Conservation (phyloP, 2,797 vertebrate species). For the Notolepis coatsorum region DNA sequence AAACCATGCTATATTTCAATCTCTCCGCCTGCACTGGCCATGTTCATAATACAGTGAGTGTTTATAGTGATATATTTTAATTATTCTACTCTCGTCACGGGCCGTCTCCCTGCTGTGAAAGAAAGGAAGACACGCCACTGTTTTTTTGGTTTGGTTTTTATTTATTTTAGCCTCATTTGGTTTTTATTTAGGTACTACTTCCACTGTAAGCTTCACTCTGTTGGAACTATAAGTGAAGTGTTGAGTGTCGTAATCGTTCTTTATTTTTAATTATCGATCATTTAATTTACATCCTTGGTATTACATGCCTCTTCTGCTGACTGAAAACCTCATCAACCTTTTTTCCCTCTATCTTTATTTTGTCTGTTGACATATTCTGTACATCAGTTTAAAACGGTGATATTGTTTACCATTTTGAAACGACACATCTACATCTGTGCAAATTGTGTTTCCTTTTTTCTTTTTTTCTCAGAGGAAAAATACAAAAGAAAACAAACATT, state of each 20-base stretch:
- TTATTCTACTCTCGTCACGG: constrained; percentile 10
- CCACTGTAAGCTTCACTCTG: constrained; percentile 79
- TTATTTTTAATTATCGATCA: constrained; percentile 76
- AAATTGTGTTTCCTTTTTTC: constrained; percentile 59
- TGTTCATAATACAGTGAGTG: constrained; percentile 26
- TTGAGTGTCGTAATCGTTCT: constrained; percentile 81
- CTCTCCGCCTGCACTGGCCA: constrained; percentile 22
- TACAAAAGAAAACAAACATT: constrained; percentile 42
- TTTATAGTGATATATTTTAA: constrained; percentile 43
- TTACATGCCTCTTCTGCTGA: constrained; percentile 73
- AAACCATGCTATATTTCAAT: constrained; percentile 21
- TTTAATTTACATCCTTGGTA: constrained; percentile 76
- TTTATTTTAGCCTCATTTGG: constrained; percentile 33
- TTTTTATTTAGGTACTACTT: constrained; percentile 67
- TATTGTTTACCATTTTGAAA: constrained; percentile 67
- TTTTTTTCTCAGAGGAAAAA: constrained; percentile 54
- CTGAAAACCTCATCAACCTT: constrained; percentile 69
- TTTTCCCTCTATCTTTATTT: constrained; percentile 35
- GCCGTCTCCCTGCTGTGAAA: constrained; percentile 53
- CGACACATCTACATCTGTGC: constrained; percentile 54
- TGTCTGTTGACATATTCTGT: constrained; percentile 67
- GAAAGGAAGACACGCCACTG: constrained; percentile 32
- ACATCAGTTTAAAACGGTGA: constrained; percentile 63
- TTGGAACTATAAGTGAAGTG: constrained; percentile 79
- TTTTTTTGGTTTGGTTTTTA: constrained; percentile 48